Percentiles rank a stretch among this genome's conserved stretches.
phyloP scores from a whole-genome alignment of 2,113 vertebrate genomes.

The Petromus typicus region DNA sequence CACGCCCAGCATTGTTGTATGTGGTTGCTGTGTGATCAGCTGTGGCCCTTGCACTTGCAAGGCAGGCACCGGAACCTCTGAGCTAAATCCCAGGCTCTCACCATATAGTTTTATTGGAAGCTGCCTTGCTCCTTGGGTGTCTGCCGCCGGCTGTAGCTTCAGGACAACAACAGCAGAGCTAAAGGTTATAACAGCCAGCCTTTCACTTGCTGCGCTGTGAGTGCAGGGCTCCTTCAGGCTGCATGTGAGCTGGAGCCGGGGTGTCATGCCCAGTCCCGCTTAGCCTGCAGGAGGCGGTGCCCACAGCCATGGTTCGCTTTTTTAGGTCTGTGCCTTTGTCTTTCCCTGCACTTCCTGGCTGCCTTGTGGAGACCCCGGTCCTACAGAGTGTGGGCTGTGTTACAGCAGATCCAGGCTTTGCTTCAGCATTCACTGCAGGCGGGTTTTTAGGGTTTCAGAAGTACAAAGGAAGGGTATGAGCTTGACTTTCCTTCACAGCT shows the following conservation, averaged over 20 bases:
- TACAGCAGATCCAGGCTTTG: background rate
- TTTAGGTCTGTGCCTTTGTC: background rate
- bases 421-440: background rate
- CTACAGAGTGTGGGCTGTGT: background rate
- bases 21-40: too few relatives aligned
- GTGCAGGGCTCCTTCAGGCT: background rate
- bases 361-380: background rate
- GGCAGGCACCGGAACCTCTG: too few relatives aligned
- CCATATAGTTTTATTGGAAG: background rate
- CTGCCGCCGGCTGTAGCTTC: background rate
- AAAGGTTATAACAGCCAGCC: too few relatives aligned
- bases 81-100: too few relatives aligned
- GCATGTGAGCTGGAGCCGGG: background rate
- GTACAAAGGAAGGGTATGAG: background rate
- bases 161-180: background rate
- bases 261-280: background rate
- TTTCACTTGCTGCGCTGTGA: background rate
- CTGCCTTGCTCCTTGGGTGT: background rate
- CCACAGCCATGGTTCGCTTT: background rate
- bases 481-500: conserved; percentile 10
- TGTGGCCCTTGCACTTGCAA: too few relatives aligned
- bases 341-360: background rate
- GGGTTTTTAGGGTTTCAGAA: background rate
- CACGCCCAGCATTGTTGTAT: too few relatives aligned
- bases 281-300: background rate